Conservation (phyloP, 2,113 vertebrate species). For the Ptilonorhynchus violaceus region DNA sequence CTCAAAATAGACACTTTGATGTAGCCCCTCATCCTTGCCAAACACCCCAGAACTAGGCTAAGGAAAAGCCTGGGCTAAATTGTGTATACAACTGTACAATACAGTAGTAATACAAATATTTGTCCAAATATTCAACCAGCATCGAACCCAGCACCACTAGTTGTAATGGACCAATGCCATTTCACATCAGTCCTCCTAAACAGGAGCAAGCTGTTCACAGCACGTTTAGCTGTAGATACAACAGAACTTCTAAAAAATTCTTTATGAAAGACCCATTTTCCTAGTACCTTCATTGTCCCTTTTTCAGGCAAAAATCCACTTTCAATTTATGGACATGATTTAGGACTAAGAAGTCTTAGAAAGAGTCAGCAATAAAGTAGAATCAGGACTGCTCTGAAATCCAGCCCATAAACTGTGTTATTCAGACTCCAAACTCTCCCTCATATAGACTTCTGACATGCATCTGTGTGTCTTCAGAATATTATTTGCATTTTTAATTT, state of each 20-base stretch:
- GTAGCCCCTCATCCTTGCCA: constrained; percentile 2
- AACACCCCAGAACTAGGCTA: not conserved
- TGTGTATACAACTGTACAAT: not conserved
- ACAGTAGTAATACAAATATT: not conserved
- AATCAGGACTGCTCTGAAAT: not conserved
- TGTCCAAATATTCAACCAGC: not conserved
- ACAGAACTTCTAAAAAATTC: not conserved
- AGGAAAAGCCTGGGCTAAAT: not conserved
- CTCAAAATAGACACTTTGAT: constrained; percentile 26
- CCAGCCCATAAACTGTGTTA: not conserved
- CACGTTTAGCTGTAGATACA: not conserved
- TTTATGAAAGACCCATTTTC: not conserved
- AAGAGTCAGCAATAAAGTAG: not conserved
- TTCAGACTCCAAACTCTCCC: not conserved
- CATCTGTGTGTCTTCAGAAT: not conserved
- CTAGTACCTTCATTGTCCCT: not conserved
- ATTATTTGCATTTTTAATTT: not conserved
- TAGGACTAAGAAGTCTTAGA: not conserved
- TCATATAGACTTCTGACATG: not conserved
- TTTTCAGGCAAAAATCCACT: not conserved
- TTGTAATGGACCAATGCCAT: not conserved
- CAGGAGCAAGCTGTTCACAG: not conserved
- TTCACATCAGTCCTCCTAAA: constrained; percentile 4
- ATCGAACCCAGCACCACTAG: not conserved
- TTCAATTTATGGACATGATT: not conserved